phyloP scores from a whole-genome alignment of 2,113 vertebrate genomes.

The Lasiurus borealis region DNA sequence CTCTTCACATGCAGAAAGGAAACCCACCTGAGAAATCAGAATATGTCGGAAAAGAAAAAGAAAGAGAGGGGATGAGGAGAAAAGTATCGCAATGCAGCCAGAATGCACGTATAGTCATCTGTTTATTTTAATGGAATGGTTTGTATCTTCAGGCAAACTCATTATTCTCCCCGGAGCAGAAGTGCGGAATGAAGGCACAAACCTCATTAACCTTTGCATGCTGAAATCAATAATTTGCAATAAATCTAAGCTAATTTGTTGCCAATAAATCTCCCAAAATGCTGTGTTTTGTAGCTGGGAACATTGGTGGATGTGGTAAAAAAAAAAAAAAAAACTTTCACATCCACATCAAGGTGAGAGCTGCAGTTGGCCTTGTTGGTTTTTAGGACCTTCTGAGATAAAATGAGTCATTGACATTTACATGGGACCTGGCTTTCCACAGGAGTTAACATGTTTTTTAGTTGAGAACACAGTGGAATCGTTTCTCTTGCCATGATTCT shows the following conservation, averaged over 20 bases:
- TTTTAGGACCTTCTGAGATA: not conserved
- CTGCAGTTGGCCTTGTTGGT: not conserved
- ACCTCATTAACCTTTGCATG: constrained; percentile 90
- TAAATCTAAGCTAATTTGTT: constrained; percentile 92
- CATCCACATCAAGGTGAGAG: not conserved
- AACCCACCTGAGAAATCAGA: constrained; percentile 59
- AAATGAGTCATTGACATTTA: not conserved
- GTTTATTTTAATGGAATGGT: constrained; percentile 84
- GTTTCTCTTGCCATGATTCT: constrained; percentile 16
- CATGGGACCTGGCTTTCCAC: not conserved
- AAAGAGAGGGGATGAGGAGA: not conserved
- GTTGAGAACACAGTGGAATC: not conserved
- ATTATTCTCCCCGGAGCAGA: constrained; percentile 80
- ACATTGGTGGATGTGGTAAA: not conserved
- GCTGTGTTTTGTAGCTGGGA: constrained; percentile 54
- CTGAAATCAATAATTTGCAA: constrained; percentile 90
- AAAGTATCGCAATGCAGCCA: constrained; percentile 57
- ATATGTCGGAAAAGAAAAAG: not conserved
- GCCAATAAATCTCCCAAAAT: constrained; percentile 85
- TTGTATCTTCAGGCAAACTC: constrained; percentile 81
- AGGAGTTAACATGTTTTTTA: not conserved
- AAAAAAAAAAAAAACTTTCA: not conserved
- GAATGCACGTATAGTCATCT: constrained; percentile 59
- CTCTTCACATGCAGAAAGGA: not conserved
- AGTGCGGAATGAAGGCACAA: constrained; percentile 83